Evolutionary conservation across 2,113 vertebrate genomes (phyloP).

Genomic region (Zosterops lateralis): DNA sequence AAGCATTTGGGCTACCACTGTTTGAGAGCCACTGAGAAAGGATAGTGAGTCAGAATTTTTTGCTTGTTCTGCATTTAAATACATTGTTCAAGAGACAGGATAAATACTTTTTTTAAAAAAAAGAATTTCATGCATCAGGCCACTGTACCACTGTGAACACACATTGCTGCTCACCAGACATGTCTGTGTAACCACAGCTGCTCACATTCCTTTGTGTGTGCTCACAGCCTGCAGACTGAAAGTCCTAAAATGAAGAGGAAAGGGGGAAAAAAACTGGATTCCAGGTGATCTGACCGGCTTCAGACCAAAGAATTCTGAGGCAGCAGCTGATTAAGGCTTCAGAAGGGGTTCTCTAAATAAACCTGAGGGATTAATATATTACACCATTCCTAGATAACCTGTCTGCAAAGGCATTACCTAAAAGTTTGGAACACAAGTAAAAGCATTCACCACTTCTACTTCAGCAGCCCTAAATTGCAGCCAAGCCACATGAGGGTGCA

Average conservation of each 20-base stretch:
- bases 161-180: background rate
- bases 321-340: background rate
- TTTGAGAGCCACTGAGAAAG: background rate
- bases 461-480: background rate
- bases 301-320: background rate
- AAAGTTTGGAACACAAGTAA: background rate
- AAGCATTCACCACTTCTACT: background rate
- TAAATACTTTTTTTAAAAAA: background rate
- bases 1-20: background rate
- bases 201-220: background rate
- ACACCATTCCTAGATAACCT: constrained; percentile 1
- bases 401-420: background rate
- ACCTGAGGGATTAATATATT: background rate
- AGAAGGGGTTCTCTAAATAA: constrained; percentile 6
- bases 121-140: background rate
- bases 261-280: background rate
- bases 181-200: background rate
- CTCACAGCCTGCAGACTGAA: background rate
- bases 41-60: background rate
- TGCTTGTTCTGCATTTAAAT: background rate
- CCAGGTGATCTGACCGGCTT: background rate
- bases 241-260: background rate
- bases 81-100: background rate
- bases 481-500: background rate
- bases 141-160: background rate